Conservation (phyloP, 2,797 vertebrate genomes). For the Gymnothorax javanicus region DNA sequence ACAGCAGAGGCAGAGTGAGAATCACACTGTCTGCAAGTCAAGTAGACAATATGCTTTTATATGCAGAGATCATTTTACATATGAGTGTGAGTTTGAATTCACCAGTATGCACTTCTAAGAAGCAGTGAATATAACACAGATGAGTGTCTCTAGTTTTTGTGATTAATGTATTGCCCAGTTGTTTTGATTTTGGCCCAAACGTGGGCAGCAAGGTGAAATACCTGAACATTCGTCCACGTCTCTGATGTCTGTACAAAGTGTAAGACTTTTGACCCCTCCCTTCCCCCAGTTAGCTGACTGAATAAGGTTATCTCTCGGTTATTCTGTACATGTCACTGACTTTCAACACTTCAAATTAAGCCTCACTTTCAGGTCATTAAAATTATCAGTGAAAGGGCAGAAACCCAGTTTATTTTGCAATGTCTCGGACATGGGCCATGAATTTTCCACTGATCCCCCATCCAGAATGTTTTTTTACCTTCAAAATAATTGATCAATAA, state of each 20-base stretch:
- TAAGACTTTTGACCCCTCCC: constrained; percentile 38
- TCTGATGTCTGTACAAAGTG: constrained; percentile 49
- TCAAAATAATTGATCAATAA: background rate
- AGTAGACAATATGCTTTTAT: background rate
- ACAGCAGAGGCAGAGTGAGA: background rate
- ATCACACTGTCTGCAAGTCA: background rate
- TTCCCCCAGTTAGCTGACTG: constrained; percentile 30
- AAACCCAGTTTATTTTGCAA: background rate
- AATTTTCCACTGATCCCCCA: no score
- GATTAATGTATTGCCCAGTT: constrained; percentile 36
- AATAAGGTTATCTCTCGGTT: background rate
- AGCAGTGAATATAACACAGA: background rate
- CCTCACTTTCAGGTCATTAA: background rate
- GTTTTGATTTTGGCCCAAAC: constrained; percentile 32
- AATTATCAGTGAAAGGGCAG: background rate
- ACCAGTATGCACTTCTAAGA: background rate
- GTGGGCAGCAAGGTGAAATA: constrained; percentile 38
- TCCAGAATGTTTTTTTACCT: background rate
- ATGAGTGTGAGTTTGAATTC: background rate
- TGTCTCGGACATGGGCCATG: background rate
- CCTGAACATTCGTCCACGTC: constrained; percentile 52
- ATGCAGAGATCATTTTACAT: background rate
- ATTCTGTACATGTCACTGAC: background rate
- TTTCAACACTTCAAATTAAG: background rate
- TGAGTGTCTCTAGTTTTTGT: constrained; percentile 18